Evolutionary conservation across 1,140 invertebrate species (phyloP).

Genomic region (Dryas iulia): DNA sequence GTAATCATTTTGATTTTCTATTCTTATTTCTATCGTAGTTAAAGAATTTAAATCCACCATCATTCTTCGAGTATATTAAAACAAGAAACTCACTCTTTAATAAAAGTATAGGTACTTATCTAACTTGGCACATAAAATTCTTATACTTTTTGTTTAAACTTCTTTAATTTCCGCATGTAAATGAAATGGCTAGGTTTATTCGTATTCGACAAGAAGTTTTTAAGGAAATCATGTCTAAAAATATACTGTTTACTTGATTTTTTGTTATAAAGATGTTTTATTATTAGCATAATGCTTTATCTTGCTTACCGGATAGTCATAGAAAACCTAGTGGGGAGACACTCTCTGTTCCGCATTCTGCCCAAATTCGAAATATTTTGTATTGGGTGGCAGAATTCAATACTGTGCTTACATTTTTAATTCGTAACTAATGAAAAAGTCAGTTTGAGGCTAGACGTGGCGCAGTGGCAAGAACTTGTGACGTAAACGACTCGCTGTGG

Average conservation of each 20-base stretch:
- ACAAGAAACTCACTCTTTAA: background rate
- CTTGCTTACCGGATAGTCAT: no score
- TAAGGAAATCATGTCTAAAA: conserved; percentile 8
- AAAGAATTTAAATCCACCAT: background rate
- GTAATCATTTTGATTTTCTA: background rate
- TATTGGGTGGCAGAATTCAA: background rate
- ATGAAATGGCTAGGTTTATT: conserved; percentile 31
- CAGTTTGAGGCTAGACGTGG: no score
- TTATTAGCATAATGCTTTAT: no score
- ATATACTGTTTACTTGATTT: no score
- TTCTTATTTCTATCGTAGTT: background rate
- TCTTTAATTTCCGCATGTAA: conserved; percentile 38
- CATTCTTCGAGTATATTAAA: background rate
- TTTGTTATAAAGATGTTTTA: no score
- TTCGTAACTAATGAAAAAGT: no score
- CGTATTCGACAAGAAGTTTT: conserved; percentile 30
- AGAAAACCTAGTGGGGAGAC: background rate
- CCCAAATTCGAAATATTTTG: background rate
- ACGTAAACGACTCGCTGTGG: no score
- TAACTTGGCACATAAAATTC: conserved; percentile 24
- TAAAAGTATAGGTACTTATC: conserved; percentile 17
- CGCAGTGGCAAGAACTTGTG: no score
- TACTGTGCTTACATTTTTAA: no score
- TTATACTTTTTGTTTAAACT: conserved; percentile 30
- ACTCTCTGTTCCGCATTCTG: background rate